Base-by-base conservation (phyloP, 2,113 vertebrate species). In the Chrysochloris asiatica region DNA sequence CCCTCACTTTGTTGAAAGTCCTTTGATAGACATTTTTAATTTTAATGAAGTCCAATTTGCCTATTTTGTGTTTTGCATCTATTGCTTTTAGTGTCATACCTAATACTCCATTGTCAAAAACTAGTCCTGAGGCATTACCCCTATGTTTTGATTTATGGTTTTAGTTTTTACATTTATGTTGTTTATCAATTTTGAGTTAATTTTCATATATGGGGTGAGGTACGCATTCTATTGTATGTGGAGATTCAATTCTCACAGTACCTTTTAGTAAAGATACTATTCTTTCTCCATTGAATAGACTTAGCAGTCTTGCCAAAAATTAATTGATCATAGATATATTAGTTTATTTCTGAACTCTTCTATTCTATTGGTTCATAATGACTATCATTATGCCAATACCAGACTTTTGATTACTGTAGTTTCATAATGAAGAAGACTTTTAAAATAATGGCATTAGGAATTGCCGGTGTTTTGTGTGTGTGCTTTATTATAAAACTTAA, bases 401-500 rank as follows among this genome's bases (percentile, higher is more conserved):
- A 69, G 67, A 36, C 36, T 38, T 67, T 36, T 67, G 14, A 69
- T 38, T 38, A 22, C 21, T 69, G 21, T 10, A 69, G 28, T 30
- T 63, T 63, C 13, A 30, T 59, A 26, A 24, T 63, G 33, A 33
- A 69, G 67, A 69, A 69, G 59, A 38, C 4, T 2, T 69, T 30
- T 75, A 61, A 56, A 83, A 72, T 84, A 59, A 50, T 75, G 19
- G 50, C 30, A 73, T 91, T 81, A 61, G 47, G 22, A 82, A 26
- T 90, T 30, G 36, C 73, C 33, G 48, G 14, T 4, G 6, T 75
- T 54, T 33, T 59, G 10, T 67, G 87, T 82, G 87, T 88, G 4
- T 78, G 8, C 84, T 93, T 87, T 86, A 54, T 83, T 92, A 65
- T 6, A 47, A 78, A 85, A 26, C 7, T 21, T 61, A 52, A 52